Conservation (phyloP, 2,888 invertebrate species). For the Subacronicta megacephala region DNA sequence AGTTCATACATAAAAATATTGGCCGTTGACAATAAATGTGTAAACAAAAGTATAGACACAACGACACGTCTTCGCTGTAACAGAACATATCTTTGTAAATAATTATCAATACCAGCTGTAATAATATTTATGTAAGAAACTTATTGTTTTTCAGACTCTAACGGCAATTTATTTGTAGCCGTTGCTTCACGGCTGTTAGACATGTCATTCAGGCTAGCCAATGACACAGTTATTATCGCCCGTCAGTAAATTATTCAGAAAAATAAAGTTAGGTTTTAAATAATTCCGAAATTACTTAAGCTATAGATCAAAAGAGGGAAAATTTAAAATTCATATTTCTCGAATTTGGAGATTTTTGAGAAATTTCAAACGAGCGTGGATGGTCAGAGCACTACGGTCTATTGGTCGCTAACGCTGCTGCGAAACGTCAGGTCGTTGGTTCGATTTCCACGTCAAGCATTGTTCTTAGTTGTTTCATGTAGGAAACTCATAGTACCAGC, state of each 20-base stretch:
- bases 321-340: too few relatives aligned
- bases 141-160: slow-evolving; percentile 41
- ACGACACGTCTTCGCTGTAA: slow-evolving; percentile 3
- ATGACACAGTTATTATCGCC: slow-evolving; percentile 16
- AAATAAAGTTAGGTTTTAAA: too few relatives aligned
- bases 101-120: slow-evolving; percentile 40
- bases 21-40: slow-evolving; percentile 5
- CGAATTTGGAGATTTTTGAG: too few relatives aligned
- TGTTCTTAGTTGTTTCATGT: too few relatives aligned
- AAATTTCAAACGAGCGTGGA: too few relatives aligned
- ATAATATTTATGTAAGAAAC: slow-evolving; percentile 40
- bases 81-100: slow-evolving; percentile 16
- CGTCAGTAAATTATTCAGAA: slow-evolving; percentile 2
- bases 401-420: too few relatives aligned
- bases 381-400: too few relatives aligned
- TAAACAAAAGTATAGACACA: slow-evolving; percentile 14
- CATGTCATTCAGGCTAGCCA: slow-evolving; percentile 20
- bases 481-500: too few relatives aligned
- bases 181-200: slow-evolving; percentile 29
- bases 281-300: too few relatives aligned
- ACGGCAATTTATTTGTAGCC: slow-evolving; percentile 31
- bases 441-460: too few relatives aligned
- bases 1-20: slow-evolving; percentile 6
- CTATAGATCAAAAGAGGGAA: too few relatives aligned
- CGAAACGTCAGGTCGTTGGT: too few relatives aligned